phyloP scores from a whole-genome alignment of 2,797 vertebrate species.

The Sphaeramia orbicularis region DNA sequence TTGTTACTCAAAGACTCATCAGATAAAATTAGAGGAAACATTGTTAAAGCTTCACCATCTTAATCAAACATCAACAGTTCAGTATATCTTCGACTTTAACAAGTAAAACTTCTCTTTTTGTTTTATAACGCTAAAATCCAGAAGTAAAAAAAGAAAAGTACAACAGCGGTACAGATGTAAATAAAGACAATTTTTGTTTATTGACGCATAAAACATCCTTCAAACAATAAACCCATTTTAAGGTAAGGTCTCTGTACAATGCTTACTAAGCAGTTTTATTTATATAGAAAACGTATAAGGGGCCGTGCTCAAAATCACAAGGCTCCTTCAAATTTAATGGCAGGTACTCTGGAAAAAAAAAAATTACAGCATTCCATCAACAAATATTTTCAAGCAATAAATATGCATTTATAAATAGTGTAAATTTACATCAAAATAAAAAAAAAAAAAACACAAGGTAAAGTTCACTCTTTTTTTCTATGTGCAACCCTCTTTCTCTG shows the following conservation, averaged over 20 bases:
- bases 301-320: conserved; percentile 95
- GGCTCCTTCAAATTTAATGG: conserved; percentile 99
- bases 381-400: conserved; percentile 99
- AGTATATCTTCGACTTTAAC: no score
- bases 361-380: conserved; percentile 99
- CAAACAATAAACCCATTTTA: conserved; percentile 97
- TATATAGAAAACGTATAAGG: conserved; percentile 98
- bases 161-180: background rate
- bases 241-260: conserved; percentile 96
- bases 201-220: conserved; percentile 87
- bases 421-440: conserved; percentile 99
- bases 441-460: conserved; percentile 90
- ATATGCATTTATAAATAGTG: conserved; percentile 99
- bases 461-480: conserved; percentile 95
- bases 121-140: no score
- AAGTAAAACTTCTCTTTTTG: no score
- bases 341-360: conserved; percentile 94
- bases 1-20: no score
- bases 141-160: conserved; percentile 13
- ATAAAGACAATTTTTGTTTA: conserved; percentile 78
- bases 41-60: no score
- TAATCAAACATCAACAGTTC: no score
- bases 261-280: conserved; percentile 97
- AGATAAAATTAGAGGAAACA: no score
- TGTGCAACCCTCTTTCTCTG: conserved; percentile 96